These are phyloP conservation scores for Hesperophylax magnus DNA, from an alignment of 1,140 invertebrate species.

Conservation along the genomic window DNA sequence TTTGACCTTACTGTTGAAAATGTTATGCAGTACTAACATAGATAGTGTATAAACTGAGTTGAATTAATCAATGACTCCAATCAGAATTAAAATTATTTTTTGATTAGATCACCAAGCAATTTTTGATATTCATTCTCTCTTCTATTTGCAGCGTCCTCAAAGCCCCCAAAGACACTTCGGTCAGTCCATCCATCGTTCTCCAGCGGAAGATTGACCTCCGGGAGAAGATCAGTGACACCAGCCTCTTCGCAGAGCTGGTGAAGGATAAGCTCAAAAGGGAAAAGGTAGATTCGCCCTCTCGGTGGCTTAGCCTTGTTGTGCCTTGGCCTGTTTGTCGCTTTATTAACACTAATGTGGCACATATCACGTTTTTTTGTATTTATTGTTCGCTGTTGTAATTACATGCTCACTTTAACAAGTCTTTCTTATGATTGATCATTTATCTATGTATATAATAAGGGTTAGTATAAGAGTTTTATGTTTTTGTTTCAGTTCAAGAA, in stretches of 20 bases:
- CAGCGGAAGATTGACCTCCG: slow-evolving; percentile 72
- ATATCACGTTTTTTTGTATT: neutral
- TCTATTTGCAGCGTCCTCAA: neutral
- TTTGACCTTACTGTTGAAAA: too few species aligned
- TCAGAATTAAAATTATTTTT: too few species aligned
- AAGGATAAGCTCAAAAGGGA: slow-evolving; percentile 87
- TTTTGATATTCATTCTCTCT: too few species aligned
- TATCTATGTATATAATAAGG: too few species aligned
- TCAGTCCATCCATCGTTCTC: slow-evolving; percentile 58
- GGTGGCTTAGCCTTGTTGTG: neutral
- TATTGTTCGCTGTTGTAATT: neutral
- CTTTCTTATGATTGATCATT: neutral
- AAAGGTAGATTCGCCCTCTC: slow-evolving; percentile 67
- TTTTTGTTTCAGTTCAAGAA: neutral
- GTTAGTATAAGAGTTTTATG: neutral
- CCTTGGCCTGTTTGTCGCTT: neutral
- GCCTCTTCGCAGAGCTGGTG: slow-evolving; percentile 89
- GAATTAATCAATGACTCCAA: too few species aligned
- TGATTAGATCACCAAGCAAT: too few species aligned
- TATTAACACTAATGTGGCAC: neutral
- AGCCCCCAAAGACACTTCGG: slow-evolving; percentile 56
- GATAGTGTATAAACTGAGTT: too few species aligned
- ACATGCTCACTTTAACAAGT: too few species aligned
- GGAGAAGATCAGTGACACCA: slow-evolving; percentile 86
- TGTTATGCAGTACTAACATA: too few species aligned